These are phyloP conservation scores for Syngnathus floridae DNA, from an alignment of 2,113 vertebrate genomes.

Conservation along the genomic window DNA sequence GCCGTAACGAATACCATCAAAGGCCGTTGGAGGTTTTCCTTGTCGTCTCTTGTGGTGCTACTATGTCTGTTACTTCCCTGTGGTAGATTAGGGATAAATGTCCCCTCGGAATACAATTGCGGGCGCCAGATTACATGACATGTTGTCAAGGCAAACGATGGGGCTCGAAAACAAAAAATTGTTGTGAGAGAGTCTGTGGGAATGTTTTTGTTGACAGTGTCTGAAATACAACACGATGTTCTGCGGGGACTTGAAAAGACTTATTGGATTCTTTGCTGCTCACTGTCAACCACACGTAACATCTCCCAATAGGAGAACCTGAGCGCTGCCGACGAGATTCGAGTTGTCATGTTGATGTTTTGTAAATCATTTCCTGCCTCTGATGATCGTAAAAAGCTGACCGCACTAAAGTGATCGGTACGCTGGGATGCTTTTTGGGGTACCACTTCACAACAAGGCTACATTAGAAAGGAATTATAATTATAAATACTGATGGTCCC, in stretches of 20 bases:
- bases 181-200: conserved; percentile 18
- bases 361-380: background rate
- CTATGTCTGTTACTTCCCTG: conserved; percentile 29
- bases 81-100: conserved; percentile 46
- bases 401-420: conserved; percentile 8
- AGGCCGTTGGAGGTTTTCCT: conserved; percentile 47
- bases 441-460: background rate
- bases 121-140: conserved; percentile 35
- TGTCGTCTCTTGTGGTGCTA: conserved; percentile 53
- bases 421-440: conserved; percentile 6
- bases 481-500: background rate
- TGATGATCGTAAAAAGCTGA: background rate
- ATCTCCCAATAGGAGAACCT: background rate
- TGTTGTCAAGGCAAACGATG: conserved; percentile 37
- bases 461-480: background rate
- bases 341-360: conserved; percentile 2
- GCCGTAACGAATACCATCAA: conserved; percentile 59
- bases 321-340: conserved; percentile 1
- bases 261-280: conserved; percentile 1
- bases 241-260: conserved; percentile 16
- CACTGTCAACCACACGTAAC: conserved; percentile 3
- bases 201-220: conserved; percentile 30
- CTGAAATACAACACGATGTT: conserved; percentile 15
- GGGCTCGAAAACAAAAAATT: conserved; percentile 33
- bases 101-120: conserved; percentile 44